phyloP scores from a whole-genome alignment of 2,113 vertebrate species.

The Hystrix brachyura region DNA sequence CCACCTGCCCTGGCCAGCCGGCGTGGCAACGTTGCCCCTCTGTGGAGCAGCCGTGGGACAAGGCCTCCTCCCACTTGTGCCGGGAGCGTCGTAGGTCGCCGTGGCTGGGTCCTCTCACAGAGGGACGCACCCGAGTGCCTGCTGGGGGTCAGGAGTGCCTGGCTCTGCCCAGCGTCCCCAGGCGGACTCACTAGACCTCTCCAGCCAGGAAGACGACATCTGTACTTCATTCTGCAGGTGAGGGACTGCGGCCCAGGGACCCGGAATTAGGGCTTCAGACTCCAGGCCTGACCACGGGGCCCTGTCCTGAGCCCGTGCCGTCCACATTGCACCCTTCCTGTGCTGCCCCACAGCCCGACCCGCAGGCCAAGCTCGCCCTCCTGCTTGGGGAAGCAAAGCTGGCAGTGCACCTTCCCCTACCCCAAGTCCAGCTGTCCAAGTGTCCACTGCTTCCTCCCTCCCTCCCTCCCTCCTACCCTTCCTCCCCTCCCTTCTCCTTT shows the following conservation, averaged over 20 bases:
- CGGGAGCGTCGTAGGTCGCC: not conserved
- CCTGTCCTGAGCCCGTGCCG: not conserved
- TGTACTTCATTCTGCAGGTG: not conserved
- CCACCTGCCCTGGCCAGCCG: not conserved
- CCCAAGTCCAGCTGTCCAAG: not conserved
- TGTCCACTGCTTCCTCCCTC: no score
- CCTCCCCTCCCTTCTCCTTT: not conserved
- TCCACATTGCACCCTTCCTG: not conserved
- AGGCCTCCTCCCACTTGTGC: not conserved
- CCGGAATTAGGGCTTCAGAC: no score
- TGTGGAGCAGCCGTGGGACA: accelerated
- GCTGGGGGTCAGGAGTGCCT: not conserved
- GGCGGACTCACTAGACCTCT: not conserved
- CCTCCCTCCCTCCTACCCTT: not conserved
- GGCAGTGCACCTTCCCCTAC: not conserved
- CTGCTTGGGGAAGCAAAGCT: not conserved
- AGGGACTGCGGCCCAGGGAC: not conserved
- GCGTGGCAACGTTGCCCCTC: not conserved
- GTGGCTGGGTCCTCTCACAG: not conserved
- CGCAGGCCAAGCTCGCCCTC: no score
- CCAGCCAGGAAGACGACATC: no score
- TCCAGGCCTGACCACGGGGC: not conserved
- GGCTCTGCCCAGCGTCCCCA: accelerated
- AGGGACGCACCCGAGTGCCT: not conserved
- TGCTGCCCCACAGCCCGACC: not conserved